phyloP scores from a whole-genome alignment of 2,888 invertebrate genomes.

The Plusia festucae region DNA sequence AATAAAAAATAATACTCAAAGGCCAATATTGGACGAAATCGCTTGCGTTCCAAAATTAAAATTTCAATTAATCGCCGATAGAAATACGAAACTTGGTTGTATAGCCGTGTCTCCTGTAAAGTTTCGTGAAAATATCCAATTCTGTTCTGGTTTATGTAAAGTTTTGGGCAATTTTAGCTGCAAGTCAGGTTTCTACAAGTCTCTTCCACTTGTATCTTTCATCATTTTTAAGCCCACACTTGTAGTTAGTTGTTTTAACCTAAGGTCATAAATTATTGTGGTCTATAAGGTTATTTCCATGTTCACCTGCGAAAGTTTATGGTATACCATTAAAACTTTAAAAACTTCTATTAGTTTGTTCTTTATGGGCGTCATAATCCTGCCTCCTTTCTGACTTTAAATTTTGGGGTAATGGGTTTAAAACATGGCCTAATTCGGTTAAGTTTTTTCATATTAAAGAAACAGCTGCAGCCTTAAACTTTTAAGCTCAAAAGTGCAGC shows the following conservation, averaged over 20 bases:
- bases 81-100: constrained; percentile 14
- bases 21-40: constrained; percentile 37
- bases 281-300: not conserved
- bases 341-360: constrained; percentile 2
- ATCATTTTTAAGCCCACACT: not conserved
- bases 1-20: constrained; percentile 30
- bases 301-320: constrained; percentile 1
- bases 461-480: not conserved
- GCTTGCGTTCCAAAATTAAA: constrained; percentile 42
- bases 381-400: not conserved
- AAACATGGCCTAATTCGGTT: not conserved
- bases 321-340: constrained; percentile 1
- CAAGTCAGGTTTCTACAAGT: too few species aligned
- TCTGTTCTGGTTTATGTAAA: not conserved
- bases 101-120: not conserved
- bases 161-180: not conserved
- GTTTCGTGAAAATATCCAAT: not conserved
- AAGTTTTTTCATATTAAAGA: constrained; percentile 1
- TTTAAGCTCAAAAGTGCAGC: not conserved
- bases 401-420: constrained; percentile 2
- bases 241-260: not conserved
- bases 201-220: too few species aligned
- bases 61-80: constrained; percentile 52
- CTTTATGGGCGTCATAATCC: constrained; percentile 3
- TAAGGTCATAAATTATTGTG: not conserved